phyloP scores from a whole-genome alignment of 1,140 invertebrate species.

The Drosophila pallidifrons region DNA sequence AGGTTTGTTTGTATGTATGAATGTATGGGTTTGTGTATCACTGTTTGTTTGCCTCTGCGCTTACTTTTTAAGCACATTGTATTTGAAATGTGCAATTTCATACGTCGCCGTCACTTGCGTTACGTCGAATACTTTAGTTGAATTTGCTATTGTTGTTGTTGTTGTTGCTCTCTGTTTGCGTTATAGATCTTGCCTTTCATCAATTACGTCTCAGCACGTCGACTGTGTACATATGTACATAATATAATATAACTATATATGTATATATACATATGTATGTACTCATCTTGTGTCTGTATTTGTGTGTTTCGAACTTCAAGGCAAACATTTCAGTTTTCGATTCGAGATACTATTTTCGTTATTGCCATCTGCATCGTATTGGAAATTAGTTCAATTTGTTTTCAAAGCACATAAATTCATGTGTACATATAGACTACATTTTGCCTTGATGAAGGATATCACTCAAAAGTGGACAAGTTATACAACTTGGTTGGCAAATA shows the following conservation, averaged over 20 bases:
- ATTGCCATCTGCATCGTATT: not conserved
- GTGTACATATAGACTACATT: too few species aligned
- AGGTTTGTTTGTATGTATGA: slow-evolving; percentile 34
- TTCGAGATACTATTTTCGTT: slow-evolving; percentile 15
- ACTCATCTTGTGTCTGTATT: slow-evolving; percentile 7
- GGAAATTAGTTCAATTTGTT: slow-evolving; percentile 16
- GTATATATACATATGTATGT: slow-evolving; percentile 9
- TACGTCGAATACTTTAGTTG: slow-evolving; percentile 46
- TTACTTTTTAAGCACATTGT: slow-evolving; percentile 83
- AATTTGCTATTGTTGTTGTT: slow-evolving; percentile 35
- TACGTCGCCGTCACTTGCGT: slow-evolving; percentile 50
- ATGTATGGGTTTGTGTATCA: slow-evolving; percentile 52
- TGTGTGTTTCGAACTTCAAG: slow-evolving; percentile 27
- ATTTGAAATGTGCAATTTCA: slow-evolving; percentile 82
- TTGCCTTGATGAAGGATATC: not conserved
- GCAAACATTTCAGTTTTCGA: slow-evolving; percentile 28
- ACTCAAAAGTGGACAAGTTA: not conserved
- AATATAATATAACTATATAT: not conserved
- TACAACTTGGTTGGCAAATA: not conserved
- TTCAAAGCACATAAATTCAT: not conserved
- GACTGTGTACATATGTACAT: not conserved
- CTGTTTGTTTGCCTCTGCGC: slow-evolving; percentile 54
- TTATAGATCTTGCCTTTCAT: slow-evolving; percentile 63
- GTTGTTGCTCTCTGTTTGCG: slow-evolving; percentile 29
- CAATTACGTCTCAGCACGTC: slow-evolving; percentile 61